phyloP scores from a whole-genome alignment of 1,140 invertebrate genomes.

The Brevipalpus yothersi region DNA sequence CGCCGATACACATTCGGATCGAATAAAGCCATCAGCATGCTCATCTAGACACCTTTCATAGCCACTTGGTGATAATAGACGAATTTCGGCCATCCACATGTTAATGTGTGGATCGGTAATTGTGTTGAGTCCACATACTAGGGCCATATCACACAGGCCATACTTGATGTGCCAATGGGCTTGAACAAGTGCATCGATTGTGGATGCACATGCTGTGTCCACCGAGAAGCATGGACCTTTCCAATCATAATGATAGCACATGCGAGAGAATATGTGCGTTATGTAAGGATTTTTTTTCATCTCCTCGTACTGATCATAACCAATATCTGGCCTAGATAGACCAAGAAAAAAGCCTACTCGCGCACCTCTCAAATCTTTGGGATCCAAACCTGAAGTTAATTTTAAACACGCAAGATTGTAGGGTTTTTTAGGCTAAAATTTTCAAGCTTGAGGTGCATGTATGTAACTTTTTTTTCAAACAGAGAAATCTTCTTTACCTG shows the following conservation, averaged over 20 bases:
- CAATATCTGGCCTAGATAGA: constrained; percentile 43
- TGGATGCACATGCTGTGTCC: constrained; percentile 68
- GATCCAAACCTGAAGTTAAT: constrained; percentile 17
- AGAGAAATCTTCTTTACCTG: too few species aligned
- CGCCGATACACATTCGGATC: constrained; percentile 28
- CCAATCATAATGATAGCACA: constrained; percentile 81
- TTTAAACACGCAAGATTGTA: neutral
- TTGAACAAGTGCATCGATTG: neutral
- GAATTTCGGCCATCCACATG: constrained; percentile 59
- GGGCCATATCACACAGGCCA: constrained; percentile 24
- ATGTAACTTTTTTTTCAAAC: too few species aligned
- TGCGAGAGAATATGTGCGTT: constrained; percentile 40
- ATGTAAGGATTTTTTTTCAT: neutral
- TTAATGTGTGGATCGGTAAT: constrained; percentile 40
- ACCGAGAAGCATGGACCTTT: constrained; percentile 62
- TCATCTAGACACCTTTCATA: constrained; percentile 79
- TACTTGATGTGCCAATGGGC: constrained; percentile 10
- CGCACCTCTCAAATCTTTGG: constrained; percentile 40
- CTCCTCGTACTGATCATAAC: constrained; percentile 33
- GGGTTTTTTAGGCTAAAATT: too few species aligned
- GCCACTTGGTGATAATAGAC: constrained; percentile 30
- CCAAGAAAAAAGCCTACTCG: constrained; percentile 72
- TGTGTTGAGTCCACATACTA: constrained; percentile 64
- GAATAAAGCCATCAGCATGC: constrained; percentile 64
- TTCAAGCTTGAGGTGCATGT: too few species aligned